Percentiles rank a stretch among this genome's conserved stretches.
Evolutionary conservation across 1,140 invertebrate genomes (phyloP).

Genomic region (Colletes latitarsis): DNA sequence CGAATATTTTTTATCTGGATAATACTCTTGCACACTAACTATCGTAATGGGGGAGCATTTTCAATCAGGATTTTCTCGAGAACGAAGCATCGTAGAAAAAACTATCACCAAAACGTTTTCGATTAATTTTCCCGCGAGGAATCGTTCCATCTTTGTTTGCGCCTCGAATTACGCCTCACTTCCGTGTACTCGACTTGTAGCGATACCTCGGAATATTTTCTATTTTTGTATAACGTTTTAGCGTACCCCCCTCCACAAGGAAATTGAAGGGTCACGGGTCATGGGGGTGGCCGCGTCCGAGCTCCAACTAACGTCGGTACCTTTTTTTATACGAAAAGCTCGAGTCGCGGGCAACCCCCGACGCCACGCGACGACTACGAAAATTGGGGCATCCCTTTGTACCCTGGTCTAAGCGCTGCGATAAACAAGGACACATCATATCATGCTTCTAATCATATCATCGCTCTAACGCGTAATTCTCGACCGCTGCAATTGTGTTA

Average conservation of each 20-base stretch:
- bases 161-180: neutral
- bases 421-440: conserved; percentile 67
- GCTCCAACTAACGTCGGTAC: conserved; percentile 1
- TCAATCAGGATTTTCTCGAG: too few relatives aligned
- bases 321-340: conserved; percentile 35
- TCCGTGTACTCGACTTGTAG: neutral
- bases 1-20: too few relatives aligned
- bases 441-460: conserved; percentile 74
- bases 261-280: conserved; percentile 5
- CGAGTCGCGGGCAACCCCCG: neutral
- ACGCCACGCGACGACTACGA: neutral
- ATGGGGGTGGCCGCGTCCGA: neutral
- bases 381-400: neutral
- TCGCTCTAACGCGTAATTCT: conserved; percentile 64
- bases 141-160: neutral
- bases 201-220: conserved; percentile 18
- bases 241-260: conserved; percentile 2
- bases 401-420: conserved; percentile 56
- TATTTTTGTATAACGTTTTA: conserved; percentile 47
- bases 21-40: too few relatives aligned
- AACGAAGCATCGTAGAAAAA: too few relatives aligned
- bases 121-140: too few relatives aligned
- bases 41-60: too few relatives aligned
- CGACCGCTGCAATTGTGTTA: conserved; percentile 60
- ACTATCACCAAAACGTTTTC: too few relatives aligned